These are phyloP conservation scores for rabbit (Oryctolagus cuniculus) DNA, from an alignment of 2,113 vertebrate genomes.

Conservation along the genomic window DNA sequence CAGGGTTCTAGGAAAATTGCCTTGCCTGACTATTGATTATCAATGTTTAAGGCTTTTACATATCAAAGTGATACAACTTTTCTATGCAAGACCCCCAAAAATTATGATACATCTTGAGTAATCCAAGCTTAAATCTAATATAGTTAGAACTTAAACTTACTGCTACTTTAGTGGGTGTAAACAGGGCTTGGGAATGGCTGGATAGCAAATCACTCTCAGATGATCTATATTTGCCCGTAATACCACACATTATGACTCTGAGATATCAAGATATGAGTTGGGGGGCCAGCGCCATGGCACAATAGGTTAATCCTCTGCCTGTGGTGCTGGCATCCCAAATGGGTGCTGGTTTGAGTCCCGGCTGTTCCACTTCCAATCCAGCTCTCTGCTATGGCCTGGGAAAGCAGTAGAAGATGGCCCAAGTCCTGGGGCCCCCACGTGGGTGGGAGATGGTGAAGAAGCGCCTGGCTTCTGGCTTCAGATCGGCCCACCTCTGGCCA, in stretches of 20 bases:
- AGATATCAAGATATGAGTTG: background rate
- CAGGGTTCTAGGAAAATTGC: background rate
- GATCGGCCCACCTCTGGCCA: too few species aligned
- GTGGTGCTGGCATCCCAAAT: too few species aligned
- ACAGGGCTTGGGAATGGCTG: background rate
- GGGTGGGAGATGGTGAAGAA: too few species aligned
- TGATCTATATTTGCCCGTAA: background rate
- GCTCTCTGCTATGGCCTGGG: too few species aligned
- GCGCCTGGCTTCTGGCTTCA: too few species aligned
- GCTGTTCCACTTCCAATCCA: too few species aligned
- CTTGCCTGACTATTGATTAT: background rate
- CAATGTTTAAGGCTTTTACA: background rate
- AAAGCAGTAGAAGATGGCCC: too few species aligned
- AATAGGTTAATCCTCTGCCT: too few species aligned
- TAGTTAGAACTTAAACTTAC: background rate
- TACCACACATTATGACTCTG: background rate
- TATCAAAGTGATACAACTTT: background rate
- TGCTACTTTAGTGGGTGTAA: background rate
- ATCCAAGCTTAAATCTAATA: background rate
- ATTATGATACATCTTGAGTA: background rate
- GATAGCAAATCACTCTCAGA: background rate
- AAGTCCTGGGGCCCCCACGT: too few species aligned
- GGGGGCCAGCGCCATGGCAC: too few species aligned
- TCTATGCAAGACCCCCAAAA: background rate
- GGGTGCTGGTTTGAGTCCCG: too few species aligned